phyloP scores from a whole-genome alignment of 2,797 vertebrate genomes.

The Poecilia velifera region DNA sequence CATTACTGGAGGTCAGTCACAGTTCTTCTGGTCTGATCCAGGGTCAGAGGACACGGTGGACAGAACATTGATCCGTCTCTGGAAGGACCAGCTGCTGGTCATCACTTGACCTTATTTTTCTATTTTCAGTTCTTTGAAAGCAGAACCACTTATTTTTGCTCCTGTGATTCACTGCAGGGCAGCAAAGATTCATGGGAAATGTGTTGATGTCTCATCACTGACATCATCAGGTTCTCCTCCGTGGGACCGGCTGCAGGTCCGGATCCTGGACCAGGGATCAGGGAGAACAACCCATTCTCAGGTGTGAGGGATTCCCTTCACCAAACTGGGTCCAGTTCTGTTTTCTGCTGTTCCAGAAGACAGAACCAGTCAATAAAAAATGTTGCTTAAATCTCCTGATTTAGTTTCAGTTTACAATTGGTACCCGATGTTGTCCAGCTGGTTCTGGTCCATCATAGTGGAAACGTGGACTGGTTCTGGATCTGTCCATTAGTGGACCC shows the following conservation, averaged over 20 bases:
- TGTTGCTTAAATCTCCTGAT: not conserved
- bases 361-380: not conserved
- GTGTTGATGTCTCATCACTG: not conserved
- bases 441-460: no score
- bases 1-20: not conserved
- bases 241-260: not conserved
- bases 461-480: not conserved
- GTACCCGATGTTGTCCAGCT: not conserved
- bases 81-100: not conserved
- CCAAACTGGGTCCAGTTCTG: not conserved
- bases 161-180: conserved; percentile 22
- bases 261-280: not conserved
- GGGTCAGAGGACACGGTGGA: not conserved
- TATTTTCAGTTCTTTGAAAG: conserved; percentile 27
- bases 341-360: not conserved
- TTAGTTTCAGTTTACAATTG: not conserved
- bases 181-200: conserved; percentile 28
- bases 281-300: not conserved
- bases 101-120: conserved; percentile 15
- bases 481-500: not conserved
- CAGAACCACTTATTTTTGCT: conserved; percentile 3
- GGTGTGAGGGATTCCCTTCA: not conserved
- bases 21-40: not conserved
- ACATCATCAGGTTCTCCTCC: not conserved
- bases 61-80: not conserved